A percentile compares a stretch with the other conserved stretches of the same genome.
phyloP scores from a whole-genome alignment of 2,113 vertebrate genomes.

The Myrmecobius fasciatus region DNA sequence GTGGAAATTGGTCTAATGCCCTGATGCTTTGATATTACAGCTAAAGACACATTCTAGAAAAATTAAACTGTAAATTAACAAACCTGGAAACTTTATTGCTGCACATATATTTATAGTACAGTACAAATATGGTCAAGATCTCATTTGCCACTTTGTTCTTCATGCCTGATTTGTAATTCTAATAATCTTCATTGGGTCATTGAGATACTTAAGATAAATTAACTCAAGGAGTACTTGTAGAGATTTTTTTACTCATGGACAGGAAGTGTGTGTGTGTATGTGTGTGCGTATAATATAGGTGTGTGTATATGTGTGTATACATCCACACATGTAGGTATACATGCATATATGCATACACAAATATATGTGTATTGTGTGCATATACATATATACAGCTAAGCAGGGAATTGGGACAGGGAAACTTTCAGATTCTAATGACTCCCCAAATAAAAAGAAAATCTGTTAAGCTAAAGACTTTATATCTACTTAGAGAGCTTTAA shows the following conservation, averaged over 20 bases:
- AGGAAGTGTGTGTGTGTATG: background rate
- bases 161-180: background rate
- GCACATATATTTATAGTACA: background rate
- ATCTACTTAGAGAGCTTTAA: background rate
- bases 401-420: background rate
- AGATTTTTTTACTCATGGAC: background rate
- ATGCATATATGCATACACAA: background rate
- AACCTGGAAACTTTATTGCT: background rate
- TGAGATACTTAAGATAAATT: slow-evolving; percentile 24
- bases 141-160: background rate
- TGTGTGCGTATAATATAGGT: too few species aligned
- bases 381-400: background rate
- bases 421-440: background rate
- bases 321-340: background rate
- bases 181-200: slow-evolving; percentile 8
- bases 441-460: slow-evolving; percentile 9
- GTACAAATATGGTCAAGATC: background rate
- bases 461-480: slow-evolving; percentile 14
- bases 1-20: background rate
- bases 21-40: background rate
- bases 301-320: too few species aligned
- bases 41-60: background rate
- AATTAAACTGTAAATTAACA: slow-evolving; percentile 11
- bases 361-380: background rate
- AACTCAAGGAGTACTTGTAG: background rate